Percentiles rank a stretch among this genome's conserved stretches.
These are phyloP conservation scores for Thunnus thynnus DNA, from an alignment of 2,113 vertebrate genomes.

Conservation along the genomic window DNA sequence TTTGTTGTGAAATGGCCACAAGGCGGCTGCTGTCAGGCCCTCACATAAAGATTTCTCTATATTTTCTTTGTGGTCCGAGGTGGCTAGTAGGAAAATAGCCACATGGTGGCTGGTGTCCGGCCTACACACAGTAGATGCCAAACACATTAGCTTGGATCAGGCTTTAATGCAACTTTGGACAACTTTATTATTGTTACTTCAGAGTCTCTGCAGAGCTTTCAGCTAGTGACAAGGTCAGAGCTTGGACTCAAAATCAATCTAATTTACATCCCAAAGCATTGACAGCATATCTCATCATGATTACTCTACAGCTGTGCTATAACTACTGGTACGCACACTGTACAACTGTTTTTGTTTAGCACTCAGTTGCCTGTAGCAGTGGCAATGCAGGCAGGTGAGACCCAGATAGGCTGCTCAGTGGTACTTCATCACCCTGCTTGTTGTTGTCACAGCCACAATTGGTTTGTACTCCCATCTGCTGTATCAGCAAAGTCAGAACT, in stretches of 20 bases:
- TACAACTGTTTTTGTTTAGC: slow-evolving; percentile 36
- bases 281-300: slow-evolving; percentile 36
- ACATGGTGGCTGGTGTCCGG: background rate
- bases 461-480: slow-evolving; percentile 75
- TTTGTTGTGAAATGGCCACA: background rate
- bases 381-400: slow-evolving; percentile 74
- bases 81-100: background rate
- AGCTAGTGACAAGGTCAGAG: slow-evolving; percentile 2
- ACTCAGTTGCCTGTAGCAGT: slow-evolving; percentile 43
- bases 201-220: slow-evolving; percentile 9
- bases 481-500: slow-evolving; percentile 79
- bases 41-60: background rate
- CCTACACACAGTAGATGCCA: background rate
- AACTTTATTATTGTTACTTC: slow-evolving; percentile 21
- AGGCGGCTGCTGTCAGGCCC: too few relatives aligned
- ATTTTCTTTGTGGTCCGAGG: background rate
- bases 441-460: slow-evolving; percentile 83
- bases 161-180: background rate
- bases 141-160: background rate
- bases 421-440: slow-evolving; percentile 81
- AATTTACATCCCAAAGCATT: background rate
- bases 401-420: slow-evolving; percentile 73
- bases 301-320: slow-evolving; percentile 9
- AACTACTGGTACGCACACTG: background rate
- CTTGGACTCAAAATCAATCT: slow-evolving; percentile 17